Base-by-base conservation (phyloP, 1,140 invertebrate species). In the Dolichoris vasculosae region DNA sequence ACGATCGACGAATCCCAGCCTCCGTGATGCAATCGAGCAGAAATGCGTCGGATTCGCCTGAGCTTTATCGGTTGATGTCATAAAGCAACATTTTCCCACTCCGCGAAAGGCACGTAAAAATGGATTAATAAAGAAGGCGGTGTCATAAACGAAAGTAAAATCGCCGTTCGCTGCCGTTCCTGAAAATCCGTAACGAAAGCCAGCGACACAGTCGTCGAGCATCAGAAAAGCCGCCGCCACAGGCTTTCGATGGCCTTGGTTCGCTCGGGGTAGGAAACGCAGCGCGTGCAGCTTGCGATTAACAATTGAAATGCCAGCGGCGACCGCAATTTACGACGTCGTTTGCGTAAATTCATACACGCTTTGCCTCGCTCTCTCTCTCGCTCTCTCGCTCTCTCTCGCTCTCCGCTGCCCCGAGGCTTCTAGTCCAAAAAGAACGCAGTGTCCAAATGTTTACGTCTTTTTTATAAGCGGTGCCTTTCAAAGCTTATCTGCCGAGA, bases 221-320 rank as follows among this genome's bases (percentile, higher is more conserved):
- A n/a, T 77, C 38, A 83, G 51, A 55, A 76, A 83, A 35, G 30
- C 63, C 80, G 67, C 63, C 26, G 17, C 43, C 20, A 1, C 17
- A 43, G 35, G 23, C 77, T n/a, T 30, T 64, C 63, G 69, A 38
- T 38, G 11, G 64, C 79, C 59, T 4, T 8, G 9, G 38, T 0
- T 15, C 20, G 7, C 32, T 38, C 3, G 48, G 67, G 32, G 40
- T 55, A 82, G 73, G n/a, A 76, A 48, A 40, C 20, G 51, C 51
- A 55, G 67, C 51, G 63, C 67, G 67, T 17, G 67, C 46, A 48
- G 40, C 71, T 48, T 43, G 51, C 71, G 51, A 82, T 82, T 82
- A 75, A 82, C 81, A 83, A 83, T 83, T 83, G 82, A 83, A 83
- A 76, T 43, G 71, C 71, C 51, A 75, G 55, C 32, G 40, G 71